Evolutionary conservation across 2,888 invertebrate genomes (phyloP), one percentile per base, ranked within the genome.

Genomic region (Platypus cylindrus): DNA sequence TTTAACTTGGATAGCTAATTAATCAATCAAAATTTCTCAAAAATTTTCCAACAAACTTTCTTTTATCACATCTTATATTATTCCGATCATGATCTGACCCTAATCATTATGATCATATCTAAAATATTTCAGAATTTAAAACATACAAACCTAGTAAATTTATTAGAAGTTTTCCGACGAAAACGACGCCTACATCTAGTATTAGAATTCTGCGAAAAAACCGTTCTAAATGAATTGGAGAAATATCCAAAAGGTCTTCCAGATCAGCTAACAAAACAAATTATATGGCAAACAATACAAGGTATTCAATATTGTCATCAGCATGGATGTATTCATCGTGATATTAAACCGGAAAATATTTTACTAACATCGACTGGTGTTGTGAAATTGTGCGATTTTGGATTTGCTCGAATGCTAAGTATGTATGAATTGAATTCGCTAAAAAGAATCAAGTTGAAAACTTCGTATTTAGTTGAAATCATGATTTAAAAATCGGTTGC

Each of bases 321-420:
- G 38, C 87, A 95, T 63, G 87, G 91, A 59, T 91, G 91, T 63
- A 86, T 95, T 53, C 94, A 95, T 58, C 73, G 95, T 27, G 95
- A 98, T 59, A 93, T 98, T 25, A 98, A 98, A 60, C 98, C 98
- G 1, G 98, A 98, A 67, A 98, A 98, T 63, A 97, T 98, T 41
- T 70, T 98, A 33, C 74, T 98, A 36, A 95, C 93, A 9, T 73
- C 78, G 35, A 82, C 82, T 41, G 94, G 94, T 1, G 83, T 93
- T 34, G 91, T 98, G 41, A 98, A 98, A 62, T 68, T 98, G 2
- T 98, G 91, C 59, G 97, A 98, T 65, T 98, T 98, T 63, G 98
- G 98, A 32, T 98, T 98, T 63, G 98, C 98, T 0, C 72, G 98
- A 52, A 84, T 94, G 73, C 73, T 98, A 54, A 86, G 86, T 79